Base-by-base conservation (phyloP, 2,797 vertebrate genomes). In the Sebastes trivittatus region DNA sequence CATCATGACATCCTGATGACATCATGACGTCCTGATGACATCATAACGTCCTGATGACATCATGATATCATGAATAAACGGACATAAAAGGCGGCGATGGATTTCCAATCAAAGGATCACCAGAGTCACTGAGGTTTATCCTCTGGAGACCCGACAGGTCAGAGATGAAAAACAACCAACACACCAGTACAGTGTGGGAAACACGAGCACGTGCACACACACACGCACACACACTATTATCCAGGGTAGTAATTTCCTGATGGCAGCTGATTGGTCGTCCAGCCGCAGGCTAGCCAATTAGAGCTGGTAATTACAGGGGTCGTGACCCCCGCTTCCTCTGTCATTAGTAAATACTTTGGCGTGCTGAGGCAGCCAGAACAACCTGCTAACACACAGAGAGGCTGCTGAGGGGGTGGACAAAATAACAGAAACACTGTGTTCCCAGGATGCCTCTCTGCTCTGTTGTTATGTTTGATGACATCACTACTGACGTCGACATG, bases 281-380 rank as follows among this genome's bases (percentile, higher is more conserved):
- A 71, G 55, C 38, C 32, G 0, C 77, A 49, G 59, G 72, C 66
- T 10, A 16, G 67, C 85, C 82, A 85, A 89, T 92, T 76, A 89
- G 30, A 89, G 83, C 59, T 54, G 62, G 69, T 92, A 91, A 92
- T 91, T 86, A 93, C 85, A 90, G 83, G 72, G 76, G 88, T 83
- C 59, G 22, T 80, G 89, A 91, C 88, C 90, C 69, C 73, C 10
- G 36, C 55, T 38, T 79, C 18, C 85, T 1, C 77, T 90, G 72
- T 92, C 75, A 92, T 93, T 81, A 89, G 71, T 55, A 69, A 92
- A 91, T 91, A 87, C 83, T 87, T 77, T 30, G 4, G 65, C 34
- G 81, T 27, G 84, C 85, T 80, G 84, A 85, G 29, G 3, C 74
- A 67, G 54, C 65, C 30, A 32, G 30, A 59, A 54, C 32, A 49